Percentiles rank a stretch among this genome's conserved stretches.
These are phyloP conservation scores for Ivindomyrus marchei DNA, from an alignment of 2,113 vertebrate genomes.

Conservation along the genomic window DNA sequence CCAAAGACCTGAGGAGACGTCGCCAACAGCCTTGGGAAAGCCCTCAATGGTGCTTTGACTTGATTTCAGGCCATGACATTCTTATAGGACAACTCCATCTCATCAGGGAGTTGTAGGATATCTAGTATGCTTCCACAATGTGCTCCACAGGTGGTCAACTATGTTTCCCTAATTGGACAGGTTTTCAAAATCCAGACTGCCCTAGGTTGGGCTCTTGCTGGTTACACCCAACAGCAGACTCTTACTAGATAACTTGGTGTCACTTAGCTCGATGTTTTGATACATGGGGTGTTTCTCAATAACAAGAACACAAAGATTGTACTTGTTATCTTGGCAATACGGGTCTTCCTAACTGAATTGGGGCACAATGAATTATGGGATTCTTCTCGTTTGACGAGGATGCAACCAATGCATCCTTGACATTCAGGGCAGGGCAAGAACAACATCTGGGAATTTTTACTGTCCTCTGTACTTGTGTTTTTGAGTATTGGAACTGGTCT, in stretches of 20 bases:
- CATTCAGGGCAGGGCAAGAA: neutral
- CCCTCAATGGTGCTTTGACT: neutral
- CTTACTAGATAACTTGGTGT: neutral
- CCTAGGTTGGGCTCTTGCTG: neutral
- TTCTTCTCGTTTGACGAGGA: neutral
- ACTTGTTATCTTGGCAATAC: neutral
- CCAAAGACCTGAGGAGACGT: neutral
- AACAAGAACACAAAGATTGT: neutral
- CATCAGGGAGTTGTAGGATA: neutral
- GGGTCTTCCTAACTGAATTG: neutral
- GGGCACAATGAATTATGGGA: neutral
- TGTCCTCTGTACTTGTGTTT: neutral
- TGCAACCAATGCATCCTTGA: neutral
- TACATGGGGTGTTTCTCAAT: neutral
- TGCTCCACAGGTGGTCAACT: neutral
- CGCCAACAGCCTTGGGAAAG: neutral
- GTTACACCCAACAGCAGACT: neutral
- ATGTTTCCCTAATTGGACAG: neutral
- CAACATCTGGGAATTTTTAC: neutral
- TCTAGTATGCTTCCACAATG: neutral
- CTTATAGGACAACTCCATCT: neutral
- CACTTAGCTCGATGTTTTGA: neutral
- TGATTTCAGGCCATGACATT: neutral
- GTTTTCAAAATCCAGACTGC: neutral
- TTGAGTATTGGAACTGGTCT: neutral